A percentile compares a stretch with the other conserved stretches of the same genome.
These are phyloP conservation scores for Lasiurus cinereus DNA, from an alignment of 2,113 vertebrate genomes.

Conservation along the genomic window DNA sequence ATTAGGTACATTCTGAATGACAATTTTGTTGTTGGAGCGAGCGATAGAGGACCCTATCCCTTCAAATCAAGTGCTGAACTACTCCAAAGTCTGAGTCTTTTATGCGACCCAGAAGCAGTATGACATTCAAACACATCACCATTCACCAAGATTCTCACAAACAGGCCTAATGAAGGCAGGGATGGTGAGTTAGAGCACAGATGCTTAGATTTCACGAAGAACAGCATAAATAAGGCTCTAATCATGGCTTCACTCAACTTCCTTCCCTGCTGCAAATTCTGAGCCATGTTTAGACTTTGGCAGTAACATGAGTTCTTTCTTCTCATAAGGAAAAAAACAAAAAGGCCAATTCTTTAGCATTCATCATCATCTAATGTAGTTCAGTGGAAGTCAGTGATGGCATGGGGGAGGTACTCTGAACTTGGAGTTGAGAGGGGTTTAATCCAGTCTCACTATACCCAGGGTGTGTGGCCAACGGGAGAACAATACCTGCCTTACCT, in stretches of 20 bases:
- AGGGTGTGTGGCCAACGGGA: neutral
- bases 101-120: slow-evolving; percentile 3
- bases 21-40: neutral
- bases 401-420: neutral
- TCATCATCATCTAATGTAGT: neutral
- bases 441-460: neutral
- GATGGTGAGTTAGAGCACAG: neutral
- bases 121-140: slow-evolving; percentile 23
- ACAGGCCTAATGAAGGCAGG: slow-evolving; percentile 72
- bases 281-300: slow-evolving; percentile 63
- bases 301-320: slow-evolving; percentile 56
- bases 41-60: neutral
- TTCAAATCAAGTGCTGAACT: slow-evolving; percentile 59
- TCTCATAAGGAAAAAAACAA: neutral
- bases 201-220: slow-evolving; percentile 56
- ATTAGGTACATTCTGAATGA: slow-evolving; percentile 42
- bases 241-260: slow-evolving; percentile 64
- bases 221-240: slow-evolving; percentile 51
- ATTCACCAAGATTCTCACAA: slow-evolving; percentile 33
- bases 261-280: slow-evolving; percentile 67
- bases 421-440: too few species aligned
- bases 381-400: neutral
- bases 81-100: neutral
- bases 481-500: neutral
- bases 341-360: neutral